Percentiles rank a stretch among this genome's conserved stretches.
Evolutionary conservation across 2,113 vertebrate genomes (phyloP).

Genomic region (Chaetodon auriga): DNA sequence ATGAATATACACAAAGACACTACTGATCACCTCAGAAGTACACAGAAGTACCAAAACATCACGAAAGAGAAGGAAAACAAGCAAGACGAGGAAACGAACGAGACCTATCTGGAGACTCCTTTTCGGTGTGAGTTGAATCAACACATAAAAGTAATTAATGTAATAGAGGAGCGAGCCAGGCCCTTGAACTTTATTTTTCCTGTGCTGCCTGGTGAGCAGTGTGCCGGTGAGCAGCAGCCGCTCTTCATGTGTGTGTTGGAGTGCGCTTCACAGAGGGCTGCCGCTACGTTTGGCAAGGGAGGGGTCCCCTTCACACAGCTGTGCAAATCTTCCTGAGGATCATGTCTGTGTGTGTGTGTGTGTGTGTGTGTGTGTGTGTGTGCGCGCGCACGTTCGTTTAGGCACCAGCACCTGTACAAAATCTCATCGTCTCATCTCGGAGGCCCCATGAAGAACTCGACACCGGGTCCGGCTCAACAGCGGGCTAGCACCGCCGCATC

Average conservation of each 20-base stretch:
- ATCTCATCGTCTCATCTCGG: slow-evolving; percentile 65
- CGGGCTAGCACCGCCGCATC: slow-evolving; percentile 14
- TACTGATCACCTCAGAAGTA: neutral
- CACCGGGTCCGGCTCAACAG: slow-evolving; percentile 48
- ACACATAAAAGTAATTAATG: slow-evolving; percentile 69
- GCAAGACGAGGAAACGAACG: slow-evolving; percentile 7
- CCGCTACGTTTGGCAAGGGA: slow-evolving; percentile 62
- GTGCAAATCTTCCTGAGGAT: slow-evolving; percentile 78
- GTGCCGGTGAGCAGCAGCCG: slow-evolving; percentile 39
- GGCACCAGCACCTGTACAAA: slow-evolving; percentile 69
- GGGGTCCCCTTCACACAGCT: slow-evolving; percentile 76
- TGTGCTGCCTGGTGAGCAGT: slow-evolving; percentile 54
- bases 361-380: neutral
- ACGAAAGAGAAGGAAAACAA: slow-evolving; percentile 35
- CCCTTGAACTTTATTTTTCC: slow-evolving; percentile 68
- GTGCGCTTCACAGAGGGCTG: slow-evolving; percentile 62
- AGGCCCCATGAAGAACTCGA: slow-evolving; percentile 64
- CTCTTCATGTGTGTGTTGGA: slow-evolving; percentile 70
- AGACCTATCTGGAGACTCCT: slow-evolving; percentile 28
- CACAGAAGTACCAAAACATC: slow-evolving; percentile 8
- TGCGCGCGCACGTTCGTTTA: slow-evolving; percentile 28
- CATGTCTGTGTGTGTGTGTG: slow-evolving; percentile 31
- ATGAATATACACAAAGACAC: neutral
- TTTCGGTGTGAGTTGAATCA: slow-evolving; percentile 53
- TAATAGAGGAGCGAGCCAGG: slow-evolving; percentile 32